Conservation (phyloP, 2,113 vertebrate genomes). For the Peucedramus taeniatus region DNA sequence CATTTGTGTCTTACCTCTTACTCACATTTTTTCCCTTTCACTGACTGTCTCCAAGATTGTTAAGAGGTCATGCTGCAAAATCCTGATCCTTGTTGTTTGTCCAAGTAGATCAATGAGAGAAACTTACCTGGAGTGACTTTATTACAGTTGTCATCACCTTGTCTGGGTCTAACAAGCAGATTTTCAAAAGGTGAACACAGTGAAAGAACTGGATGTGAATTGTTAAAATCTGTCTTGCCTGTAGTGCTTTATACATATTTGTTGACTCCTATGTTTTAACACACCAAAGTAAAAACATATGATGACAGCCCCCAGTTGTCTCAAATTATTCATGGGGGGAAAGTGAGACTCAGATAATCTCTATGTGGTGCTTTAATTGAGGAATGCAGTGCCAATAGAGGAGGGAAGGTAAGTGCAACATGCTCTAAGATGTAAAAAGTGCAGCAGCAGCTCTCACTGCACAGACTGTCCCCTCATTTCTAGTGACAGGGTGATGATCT, state of each 20-base stretch:
- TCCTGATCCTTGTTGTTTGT: background rate
- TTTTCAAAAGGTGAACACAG: background rate
- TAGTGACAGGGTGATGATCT: background rate
- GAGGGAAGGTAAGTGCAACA: background rate
- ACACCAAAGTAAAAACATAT: background rate
- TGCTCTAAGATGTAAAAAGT: background rate
- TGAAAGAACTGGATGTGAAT: background rate
- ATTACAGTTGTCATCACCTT: background rate
- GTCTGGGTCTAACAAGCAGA: background rate
- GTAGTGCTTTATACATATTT: background rate
- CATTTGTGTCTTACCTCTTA: background rate
- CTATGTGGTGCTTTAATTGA: background rate
- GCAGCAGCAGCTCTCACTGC: background rate
- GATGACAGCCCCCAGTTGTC: background rate
- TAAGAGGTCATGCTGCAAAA: background rate
- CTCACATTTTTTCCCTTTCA: background rate
- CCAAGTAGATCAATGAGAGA: background rate
- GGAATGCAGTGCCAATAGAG: background rate
- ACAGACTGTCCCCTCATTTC: background rate
- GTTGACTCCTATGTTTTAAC: background rate
- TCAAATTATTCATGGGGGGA: background rate
- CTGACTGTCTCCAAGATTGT: background rate
- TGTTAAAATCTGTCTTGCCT: background rate
- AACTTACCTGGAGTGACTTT: background rate
- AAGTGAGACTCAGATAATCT: background rate